phyloP scores from a whole-genome alignment of 2,113 vertebrate genomes.

The Pangasianodon gigas region DNA sequence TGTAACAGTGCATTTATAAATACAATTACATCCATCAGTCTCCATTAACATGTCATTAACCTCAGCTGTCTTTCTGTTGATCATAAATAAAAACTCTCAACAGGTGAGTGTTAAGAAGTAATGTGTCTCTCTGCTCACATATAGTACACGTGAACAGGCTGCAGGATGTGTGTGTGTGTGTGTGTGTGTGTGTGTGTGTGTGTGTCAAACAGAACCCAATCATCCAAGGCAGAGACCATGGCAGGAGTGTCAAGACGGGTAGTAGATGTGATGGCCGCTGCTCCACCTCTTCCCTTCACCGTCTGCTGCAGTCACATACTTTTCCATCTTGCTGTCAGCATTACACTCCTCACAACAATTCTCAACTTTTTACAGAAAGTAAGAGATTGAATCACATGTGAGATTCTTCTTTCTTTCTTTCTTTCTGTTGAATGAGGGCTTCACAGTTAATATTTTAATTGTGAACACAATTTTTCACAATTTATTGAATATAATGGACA shows the following conservation, averaged over 20 bases:
- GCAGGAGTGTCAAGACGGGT: constrained; percentile 6
- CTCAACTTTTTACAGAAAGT: constrained; percentile 2
- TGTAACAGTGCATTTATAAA: too few species aligned
- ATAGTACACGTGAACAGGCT: not conserved
- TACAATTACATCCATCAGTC: not conserved
- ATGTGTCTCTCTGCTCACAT: not conserved
- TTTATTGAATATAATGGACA: not conserved
- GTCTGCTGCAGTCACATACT: not conserved
- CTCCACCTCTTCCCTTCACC: not conserved
- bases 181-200: not conserved
- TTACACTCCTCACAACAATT: not conserved
- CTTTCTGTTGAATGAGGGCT: not conserved
- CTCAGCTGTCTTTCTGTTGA: not conserved
- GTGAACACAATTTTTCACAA: not conserved
- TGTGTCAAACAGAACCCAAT: not conserved
- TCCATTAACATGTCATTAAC: not conserved
- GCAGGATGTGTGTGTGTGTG: not conserved
- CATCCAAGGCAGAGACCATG: constrained; percentile 4
- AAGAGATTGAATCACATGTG: not conserved
- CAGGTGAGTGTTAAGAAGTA: not conserved
- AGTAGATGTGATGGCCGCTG: not conserved
- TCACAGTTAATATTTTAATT: not conserved
- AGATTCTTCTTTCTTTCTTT: not conserved
- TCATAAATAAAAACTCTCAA: not conserved
- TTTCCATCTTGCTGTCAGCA: constrained; percentile 8